These are phyloP conservation scores for Leptonema lineaticorne DNA, from an alignment of 1,140 invertebrate genomes.

Conservation along the genomic window DNA sequence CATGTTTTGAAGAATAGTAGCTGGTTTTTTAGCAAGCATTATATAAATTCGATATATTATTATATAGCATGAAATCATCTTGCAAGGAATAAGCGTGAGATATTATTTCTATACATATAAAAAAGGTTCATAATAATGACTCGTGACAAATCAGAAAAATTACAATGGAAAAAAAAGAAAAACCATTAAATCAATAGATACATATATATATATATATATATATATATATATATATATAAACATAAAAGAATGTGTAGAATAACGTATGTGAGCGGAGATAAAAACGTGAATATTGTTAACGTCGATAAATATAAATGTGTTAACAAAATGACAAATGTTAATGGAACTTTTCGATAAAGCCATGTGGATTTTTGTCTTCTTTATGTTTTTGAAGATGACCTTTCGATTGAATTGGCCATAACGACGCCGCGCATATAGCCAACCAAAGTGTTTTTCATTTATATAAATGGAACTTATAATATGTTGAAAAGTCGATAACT, in stretches of 20 bases:
- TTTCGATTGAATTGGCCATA: neutral
- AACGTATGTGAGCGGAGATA: neutral
- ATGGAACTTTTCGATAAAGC: slow-evolving; percentile 1
- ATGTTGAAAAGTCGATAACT: too few relatives aligned
- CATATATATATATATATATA: too few relatives aligned
- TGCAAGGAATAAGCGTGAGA: neutral
- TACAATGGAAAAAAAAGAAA: too few relatives aligned
- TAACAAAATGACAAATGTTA: slow-evolving; percentile 14
- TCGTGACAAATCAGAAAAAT: neutral
- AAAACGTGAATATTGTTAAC: neutral
- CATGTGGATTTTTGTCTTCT: neutral
- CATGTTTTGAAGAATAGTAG: slow-evolving; percentile 18
- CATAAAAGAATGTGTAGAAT: neutral
- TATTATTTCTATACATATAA: neutral
- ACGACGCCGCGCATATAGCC: neutral
- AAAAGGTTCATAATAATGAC: neutral
- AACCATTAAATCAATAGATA: too few relatives aligned
- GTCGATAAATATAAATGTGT: neutral
- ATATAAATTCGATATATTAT: neutral
- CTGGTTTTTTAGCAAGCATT: neutral
- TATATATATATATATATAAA: too few relatives aligned
- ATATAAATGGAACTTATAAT: too few relatives aligned
- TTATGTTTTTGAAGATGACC: neutral
- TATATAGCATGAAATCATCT: slow-evolving; percentile 1
- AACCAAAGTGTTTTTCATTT: too few relatives aligned